Conservation (phyloP, 2,888 invertebrate species). For the Mimumesa dahlbomi region DNA sequence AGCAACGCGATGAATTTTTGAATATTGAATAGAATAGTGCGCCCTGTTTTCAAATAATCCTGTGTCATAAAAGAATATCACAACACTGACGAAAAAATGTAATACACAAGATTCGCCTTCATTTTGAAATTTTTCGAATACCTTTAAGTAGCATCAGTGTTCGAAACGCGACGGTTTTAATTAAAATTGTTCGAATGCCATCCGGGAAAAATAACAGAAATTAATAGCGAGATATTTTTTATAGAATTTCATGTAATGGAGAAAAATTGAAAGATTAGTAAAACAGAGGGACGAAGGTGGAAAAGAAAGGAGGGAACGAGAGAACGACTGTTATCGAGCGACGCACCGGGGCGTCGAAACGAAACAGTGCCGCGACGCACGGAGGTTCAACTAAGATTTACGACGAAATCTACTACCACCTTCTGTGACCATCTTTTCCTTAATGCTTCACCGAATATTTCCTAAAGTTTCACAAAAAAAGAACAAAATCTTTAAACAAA, state of each 20-base stretch:
- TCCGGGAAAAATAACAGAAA: too few relatives aligned
- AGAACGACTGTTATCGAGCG: slow-evolving; percentile 43
- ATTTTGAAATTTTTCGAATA: too few relatives aligned
- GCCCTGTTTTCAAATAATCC: too few relatives aligned
- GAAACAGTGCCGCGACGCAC: slow-evolving; percentile 36
- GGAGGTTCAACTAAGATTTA: slow-evolving; percentile 41
- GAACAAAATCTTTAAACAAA: too few relatives aligned
- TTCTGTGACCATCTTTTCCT: neutral
- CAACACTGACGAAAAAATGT: too few relatives aligned
- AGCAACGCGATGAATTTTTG: too few relatives aligned
- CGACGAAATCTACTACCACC: slow-evolving; percentile 12
- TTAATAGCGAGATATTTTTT: neutral
- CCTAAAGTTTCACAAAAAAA: neutral
- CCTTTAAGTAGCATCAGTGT: too few relatives aligned
- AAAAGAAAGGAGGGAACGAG: slow-evolving; percentile 4
- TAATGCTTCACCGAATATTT: neutral
- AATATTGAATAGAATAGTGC: too few relatives aligned
- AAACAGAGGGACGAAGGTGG: neutral
- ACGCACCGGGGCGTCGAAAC: slow-evolving; percentile 43
- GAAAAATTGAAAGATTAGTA: neutral
- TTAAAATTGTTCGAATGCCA: too few relatives aligned
- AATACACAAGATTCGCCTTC: too few relatives aligned
- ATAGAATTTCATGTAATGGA: slow-evolving; percentile 2
- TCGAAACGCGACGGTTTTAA: too few relatives aligned
- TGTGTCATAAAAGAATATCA: too few relatives aligned